Evolutionary conservation across 1,140 invertebrate genomes (phyloP).

Genomic region (Meloidogyne floridensis): DNA sequence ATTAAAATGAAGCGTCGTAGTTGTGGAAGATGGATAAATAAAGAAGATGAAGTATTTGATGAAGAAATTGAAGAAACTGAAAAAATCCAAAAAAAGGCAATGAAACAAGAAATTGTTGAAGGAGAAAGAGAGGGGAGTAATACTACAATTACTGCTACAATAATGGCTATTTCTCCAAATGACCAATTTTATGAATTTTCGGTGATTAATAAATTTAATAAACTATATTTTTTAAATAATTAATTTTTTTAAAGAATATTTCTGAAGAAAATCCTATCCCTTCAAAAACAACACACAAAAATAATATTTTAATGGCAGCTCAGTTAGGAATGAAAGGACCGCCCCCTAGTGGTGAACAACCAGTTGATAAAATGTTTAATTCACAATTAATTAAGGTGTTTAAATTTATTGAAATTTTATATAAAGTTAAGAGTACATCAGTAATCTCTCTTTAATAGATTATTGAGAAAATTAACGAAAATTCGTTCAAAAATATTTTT

Average conservation of each 20-base stretch:
- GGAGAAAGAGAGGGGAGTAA: background rate
- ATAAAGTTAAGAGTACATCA: too few species aligned
- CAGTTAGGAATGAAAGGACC: background rate
- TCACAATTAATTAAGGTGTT: background rate
- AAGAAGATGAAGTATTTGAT: background rate
- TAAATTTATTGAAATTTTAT: background rate
- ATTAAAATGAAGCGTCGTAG: background rate
- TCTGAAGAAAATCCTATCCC: background rate
- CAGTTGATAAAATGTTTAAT: constrained; percentile 7
- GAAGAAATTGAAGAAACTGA: constrained; percentile 12
- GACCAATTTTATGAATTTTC: background rate
- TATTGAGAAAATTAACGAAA: too few species aligned
- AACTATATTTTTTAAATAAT: background rate
- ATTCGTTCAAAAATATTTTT: too few species aligned
- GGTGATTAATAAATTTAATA: background rate
- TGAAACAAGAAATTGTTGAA: background rate
- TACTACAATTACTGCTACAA: background rate
- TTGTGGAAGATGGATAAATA: background rate
- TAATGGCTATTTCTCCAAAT: background rate
- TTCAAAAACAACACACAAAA: background rate
- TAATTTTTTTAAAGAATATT: background rate
- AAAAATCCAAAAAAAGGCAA: constrained; percentile 5
- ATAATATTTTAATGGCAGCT: background rate
- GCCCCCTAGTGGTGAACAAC: background rate
- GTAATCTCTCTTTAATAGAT: too few species aligned